Base-by-base conservation (phyloP, 2,888 invertebrate genomes). In the Atethmia centrago region DNA sequence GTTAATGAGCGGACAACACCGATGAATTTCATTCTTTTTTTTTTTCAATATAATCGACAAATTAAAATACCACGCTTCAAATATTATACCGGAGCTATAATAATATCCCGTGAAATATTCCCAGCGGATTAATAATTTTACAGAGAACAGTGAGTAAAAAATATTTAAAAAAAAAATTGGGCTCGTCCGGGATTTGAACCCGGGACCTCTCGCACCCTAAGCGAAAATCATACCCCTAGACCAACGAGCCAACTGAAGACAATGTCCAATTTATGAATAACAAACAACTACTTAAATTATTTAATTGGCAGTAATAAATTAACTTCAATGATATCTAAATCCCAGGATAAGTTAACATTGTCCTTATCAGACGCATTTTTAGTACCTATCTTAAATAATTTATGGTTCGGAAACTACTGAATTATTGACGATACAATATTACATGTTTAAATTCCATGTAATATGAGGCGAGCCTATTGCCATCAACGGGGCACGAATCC, bases 161-260 rank as follows among this genome's bases (percentile, higher is more conserved):
- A 0, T 19, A 3, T 21, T 80, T n/a, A n/a, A n/a, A n/a, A 85
- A 83, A 71, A 55, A 19, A 47, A 28, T 87, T 88, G 94, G 95
- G 95, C 94, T 95, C 94, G 95, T 94, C 95, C 94, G 95, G 95
- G 95, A 95, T 95, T 96, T 95, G 95, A 95, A 95, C 95, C 95
- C 95, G 95, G 95, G 96, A 96, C 96, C 96, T 95, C 95, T 95
- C 95, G 95, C 95, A 96, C 95, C 96, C 95, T 94, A 96, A 96
- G 95, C 95, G 95, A 95, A 95, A 96, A 96, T 95, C 95, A 96
- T 95, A 96, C 96, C 95, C 95, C 95, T 96, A 95, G 95, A 96
- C 96, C 95, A 96, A 95, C 95, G 95, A 96, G 95, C 94, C 94
- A 80, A 5, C 80, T 89, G 75, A n/a, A n/a, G n/a, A n/a, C n/a